These are phyloP conservation scores for Drosophila recens DNA, from an alignment of 2,888 invertebrate genomes.

Conservation along the genomic window DNA sequence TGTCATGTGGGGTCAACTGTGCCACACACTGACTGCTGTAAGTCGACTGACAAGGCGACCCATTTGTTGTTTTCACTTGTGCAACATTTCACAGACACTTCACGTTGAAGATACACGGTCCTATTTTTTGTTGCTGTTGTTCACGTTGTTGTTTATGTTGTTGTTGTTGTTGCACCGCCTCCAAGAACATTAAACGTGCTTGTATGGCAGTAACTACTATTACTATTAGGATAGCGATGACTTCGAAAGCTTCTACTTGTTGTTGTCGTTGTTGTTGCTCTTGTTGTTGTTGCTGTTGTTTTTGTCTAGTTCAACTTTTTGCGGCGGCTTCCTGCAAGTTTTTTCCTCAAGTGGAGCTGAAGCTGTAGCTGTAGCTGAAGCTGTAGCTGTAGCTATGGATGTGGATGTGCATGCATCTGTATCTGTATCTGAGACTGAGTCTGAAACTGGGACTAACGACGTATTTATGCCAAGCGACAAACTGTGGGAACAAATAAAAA, in stretches of 20 bases:
- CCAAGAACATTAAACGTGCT: slow-evolving; percentile 77
- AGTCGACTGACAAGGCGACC: slow-evolving; percentile 72
- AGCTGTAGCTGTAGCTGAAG: slow-evolving; percentile 41
- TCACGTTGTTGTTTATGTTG: slow-evolving; percentile 1
- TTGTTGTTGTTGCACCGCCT: slow-evolving; percentile 60
- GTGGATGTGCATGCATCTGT: slow-evolving; percentile 38
- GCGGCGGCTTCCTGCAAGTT: slow-evolving; percentile 73
- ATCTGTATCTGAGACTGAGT: slow-evolving; percentile 26
- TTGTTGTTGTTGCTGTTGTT: slow-evolving; percentile 39
- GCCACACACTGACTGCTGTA: slow-evolving; percentile 43
- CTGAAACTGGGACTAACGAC: slow-evolving; percentile 62
- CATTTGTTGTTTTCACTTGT: slow-evolving; percentile 80
- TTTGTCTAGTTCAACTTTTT: slow-evolving; percentile 66
- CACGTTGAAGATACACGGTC: slow-evolving; percentile 38
- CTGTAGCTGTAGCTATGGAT: slow-evolving; percentile 30
- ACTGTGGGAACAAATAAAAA: slow-evolving; percentile 80
- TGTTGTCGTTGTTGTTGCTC: slow-evolving; percentile 14
- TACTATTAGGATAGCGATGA: slow-evolving; percentile 59
- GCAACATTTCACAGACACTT: slow-evolving; percentile 75
- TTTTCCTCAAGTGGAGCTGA: slow-evolving; percentile 46
- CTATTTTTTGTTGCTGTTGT: slow-evolving; percentile 14
- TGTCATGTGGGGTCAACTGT: slow-evolving; percentile 34
- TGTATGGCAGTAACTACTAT: slow-evolving; percentile 77
- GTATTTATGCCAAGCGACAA: slow-evolving; percentile 80
- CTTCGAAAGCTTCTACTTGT: slow-evolving; percentile 36